Evolutionary conservation across 2,113 vertebrate species (phyloP), one percentile per base, ranked within the genome.

Genomic region (Eurypyga helias): DNA sequence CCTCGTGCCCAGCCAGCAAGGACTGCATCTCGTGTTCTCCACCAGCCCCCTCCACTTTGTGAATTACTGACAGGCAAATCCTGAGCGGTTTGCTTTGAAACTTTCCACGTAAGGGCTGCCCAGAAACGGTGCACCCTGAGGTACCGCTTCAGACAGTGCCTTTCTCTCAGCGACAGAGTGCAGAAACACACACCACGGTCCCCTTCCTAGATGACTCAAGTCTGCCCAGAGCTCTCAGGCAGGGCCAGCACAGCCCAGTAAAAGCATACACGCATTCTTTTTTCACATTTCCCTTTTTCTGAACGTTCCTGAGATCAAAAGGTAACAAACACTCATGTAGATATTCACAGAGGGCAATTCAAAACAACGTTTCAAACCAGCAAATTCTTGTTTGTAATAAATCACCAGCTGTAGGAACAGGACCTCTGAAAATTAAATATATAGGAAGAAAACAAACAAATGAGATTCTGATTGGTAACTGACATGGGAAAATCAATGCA

Each of bases 101-200:
- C 14, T 6, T 11, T 64, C 43, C 45, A 11, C 31, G 2, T 23
- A 20, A 51, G 46, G 38, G 65, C 80, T 96, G 71, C 67, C 83
- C 73, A 18, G 67, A 79, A 88, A 87, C 7, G 9, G 20, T 7
- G 55, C 51, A n/a, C n/a, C 49, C 36, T 4, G 11, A 45, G 25
- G 10, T 46, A 43, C 69, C n/a, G 51, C 69, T 71, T 71, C 69
- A 67, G 36, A 38, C 13, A 61, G 36, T 48, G 57, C 15, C 52
- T 58, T 67, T 36, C 49, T 60, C 6, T 7, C 6, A 36, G 29
- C 34, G 65, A 31, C 52, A 9, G 26, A 25, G 36, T 10, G 18
- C 1, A 73, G 67, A 54, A 0, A 5, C 46, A 77, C 29, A 34
- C 43, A 34, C 20, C 29, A 29, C 0, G 0, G 26, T 45, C 34